phyloP scores from a whole-genome alignment of 1,140 invertebrate genomes.

The Thrips palmi region DNA sequence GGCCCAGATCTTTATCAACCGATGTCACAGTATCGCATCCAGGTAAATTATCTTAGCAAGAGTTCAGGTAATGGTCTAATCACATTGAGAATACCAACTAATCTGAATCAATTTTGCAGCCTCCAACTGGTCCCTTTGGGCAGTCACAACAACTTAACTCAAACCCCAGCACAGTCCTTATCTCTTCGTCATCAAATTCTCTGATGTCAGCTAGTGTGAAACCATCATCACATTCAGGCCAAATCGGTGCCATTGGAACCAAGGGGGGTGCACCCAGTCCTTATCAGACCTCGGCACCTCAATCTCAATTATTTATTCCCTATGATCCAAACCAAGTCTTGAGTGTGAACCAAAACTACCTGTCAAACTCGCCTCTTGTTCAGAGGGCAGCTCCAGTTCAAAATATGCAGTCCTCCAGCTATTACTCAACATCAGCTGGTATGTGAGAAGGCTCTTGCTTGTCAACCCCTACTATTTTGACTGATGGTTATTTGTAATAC shows the following conservation, averaged over 20 bases:
- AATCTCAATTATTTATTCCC: conserved; percentile 28
- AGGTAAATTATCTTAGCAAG: conserved; percentile 21
- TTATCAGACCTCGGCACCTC: conserved; percentile 27
- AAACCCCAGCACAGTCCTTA: conserved; percentile 73
- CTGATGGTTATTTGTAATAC: conserved; percentile 1
- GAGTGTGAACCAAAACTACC: conserved; percentile 29
- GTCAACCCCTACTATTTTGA: conserved; percentile 5
- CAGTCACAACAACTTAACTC: conserved; percentile 59
- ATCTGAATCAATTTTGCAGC: conserved; percentile 21
- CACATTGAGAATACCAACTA: background rate
- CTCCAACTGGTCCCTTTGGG: conserved; percentile 41
- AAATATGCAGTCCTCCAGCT: conserved; percentile 31
- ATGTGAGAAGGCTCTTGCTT: conserved; percentile 7
- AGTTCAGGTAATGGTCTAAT: too few relatives aligned
- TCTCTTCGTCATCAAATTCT: conserved; percentile 70
- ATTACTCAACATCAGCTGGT: conserved; percentile 32
- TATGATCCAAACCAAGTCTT: conserved; percentile 31
- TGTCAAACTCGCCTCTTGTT: conserved; percentile 38
- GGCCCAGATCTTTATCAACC: conserved; percentile 63
- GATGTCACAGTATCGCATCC: conserved; percentile 49
- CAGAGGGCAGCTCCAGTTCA: conserved; percentile 33
- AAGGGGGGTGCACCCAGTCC: conserved; percentile 23
- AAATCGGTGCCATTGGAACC: conserved; percentile 62
- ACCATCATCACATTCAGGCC: conserved; percentile 60
- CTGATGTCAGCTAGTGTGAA: conserved; percentile 80